A percentile compares a stretch with the other conserved stretches of the same genome.
Conservation (phyloP, 2,888 invertebrate genomes). For the Drosophila austrosaltans region DNA sequence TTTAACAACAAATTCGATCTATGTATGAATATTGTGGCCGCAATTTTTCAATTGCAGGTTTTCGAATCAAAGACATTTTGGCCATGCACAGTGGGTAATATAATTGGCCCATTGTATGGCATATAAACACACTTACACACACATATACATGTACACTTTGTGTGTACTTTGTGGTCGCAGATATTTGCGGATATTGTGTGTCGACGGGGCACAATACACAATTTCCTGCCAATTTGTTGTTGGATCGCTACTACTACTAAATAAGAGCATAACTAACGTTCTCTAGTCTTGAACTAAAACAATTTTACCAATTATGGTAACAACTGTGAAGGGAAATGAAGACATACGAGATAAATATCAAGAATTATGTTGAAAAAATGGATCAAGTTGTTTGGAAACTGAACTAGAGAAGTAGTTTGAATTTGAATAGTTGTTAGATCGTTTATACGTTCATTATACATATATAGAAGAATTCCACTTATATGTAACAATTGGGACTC, state of each 20-base stretch:
- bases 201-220: background rate
- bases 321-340: conserved; percentile 1
- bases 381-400: background rate
- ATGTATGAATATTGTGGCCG: conserved; percentile 41
- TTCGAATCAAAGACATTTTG: conserved; percentile 44
- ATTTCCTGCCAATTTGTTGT: conserved; percentile 7
- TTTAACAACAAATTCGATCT: conserved; percentile 22
- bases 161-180: background rate
- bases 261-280: too few species aligned
- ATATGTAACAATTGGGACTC: too few species aligned
- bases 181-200: conserved; percentile 5
- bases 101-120: conserved; percentile 49
- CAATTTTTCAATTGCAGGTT: conserved; percentile 44
- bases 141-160: background rate
- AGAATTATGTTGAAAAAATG: conserved; percentile 1
- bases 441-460: too few species aligned
- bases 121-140: background rate
- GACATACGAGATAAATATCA: background rate
- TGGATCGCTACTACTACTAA: background rate
- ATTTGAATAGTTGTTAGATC: too few species aligned
- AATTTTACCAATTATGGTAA: conserved; percentile 40
- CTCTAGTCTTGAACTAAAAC: too few species aligned
- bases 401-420: too few species aligned
- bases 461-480: too few species aligned
- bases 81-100: conserved; percentile 61